Evolutionary conservation across 2,888 invertebrate genomes (phyloP), one percentile per base, ranked within the genome.

Genomic region (Lasioglossum leucozonium): DNA sequence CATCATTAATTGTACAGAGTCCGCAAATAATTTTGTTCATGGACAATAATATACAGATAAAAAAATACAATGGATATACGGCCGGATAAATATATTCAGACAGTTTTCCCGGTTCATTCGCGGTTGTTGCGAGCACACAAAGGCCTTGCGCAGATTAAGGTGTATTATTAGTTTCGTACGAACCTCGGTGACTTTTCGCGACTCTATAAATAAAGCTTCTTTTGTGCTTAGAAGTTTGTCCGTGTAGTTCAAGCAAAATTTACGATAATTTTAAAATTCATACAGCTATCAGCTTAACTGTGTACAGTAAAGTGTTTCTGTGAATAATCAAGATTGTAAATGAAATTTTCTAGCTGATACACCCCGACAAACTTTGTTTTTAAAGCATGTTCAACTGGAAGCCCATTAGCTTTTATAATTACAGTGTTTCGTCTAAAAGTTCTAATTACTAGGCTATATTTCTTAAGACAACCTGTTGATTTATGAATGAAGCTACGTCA

Each of bases 101-200:
- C 18, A 65, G 34, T 34, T 65, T 65, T 34, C 65, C 18, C 26
- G 65, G 65, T 65, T 65, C 65, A 65, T 34, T 65, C 65, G 30
- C 65, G 65, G 65, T 65, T 65, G 30, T 65, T 34, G 65, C 16
- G 34, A 34, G 65, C 65, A 34, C 65, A 65, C 65, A 65, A 65
- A 65, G 65, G 30, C 65, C 34, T 65, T 65, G 65, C 30, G 30
- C 34, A 18, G 34, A 16, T 65, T 18, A 18, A 34, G 18, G 65
- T 11, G 69, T 69, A 69, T 69, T 40, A 69, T 69, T 69, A 34
- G 37, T 69, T 40, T 69, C 13, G 37, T n/a, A 22, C 37, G 22
- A 37, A 69, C 69, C 69, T 37, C 69, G 8, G 37, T 37, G 69
- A 37, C 69, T 69, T 69, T 34, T 65, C 65, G 8, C 65, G 30